Percentiles rank a stretch among this genome's conserved stretches.
phyloP scores from a whole-genome alignment of 1,140 invertebrate species.

The Hycleus cichorii region DNA sequence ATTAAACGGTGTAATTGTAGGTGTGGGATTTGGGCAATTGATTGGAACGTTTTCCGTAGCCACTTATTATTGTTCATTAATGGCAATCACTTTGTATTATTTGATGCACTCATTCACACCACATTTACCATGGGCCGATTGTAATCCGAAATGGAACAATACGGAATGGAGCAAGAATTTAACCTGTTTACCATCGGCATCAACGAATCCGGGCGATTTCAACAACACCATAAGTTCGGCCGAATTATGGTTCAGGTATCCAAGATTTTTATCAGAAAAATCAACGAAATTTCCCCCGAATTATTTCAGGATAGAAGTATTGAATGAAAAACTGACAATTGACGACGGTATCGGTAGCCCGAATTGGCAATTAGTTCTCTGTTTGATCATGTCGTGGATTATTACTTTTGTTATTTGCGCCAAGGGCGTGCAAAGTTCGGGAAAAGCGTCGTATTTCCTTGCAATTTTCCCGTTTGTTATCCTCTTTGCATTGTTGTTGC shows the following conservation, averaged over 20 bases:
- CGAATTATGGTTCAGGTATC: constrained; percentile 47
- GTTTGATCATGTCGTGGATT: constrained; percentile 69
- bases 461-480: constrained; percentile 81
- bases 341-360: constrained; percentile 65
- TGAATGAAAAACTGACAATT: constrained; percentile 60
- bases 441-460: constrained; percentile 75
- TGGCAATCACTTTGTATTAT: constrained; percentile 72
- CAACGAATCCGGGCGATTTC: constrained; percentile 12
- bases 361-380: constrained; percentile 68
- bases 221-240: constrained; percentile 45
- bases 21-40: constrained; percentile 72
- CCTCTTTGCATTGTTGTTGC: constrained; percentile 63
- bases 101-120: constrained; percentile 56
- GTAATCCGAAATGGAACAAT: constrained; percentile 52
- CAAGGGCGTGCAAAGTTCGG: constrained; percentile 70
- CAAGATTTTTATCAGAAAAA: too few relatives aligned
- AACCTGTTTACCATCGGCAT: constrained; percentile 29
- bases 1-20: constrained; percentile 39
- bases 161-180: constrained; percentile 16
- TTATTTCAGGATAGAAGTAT: constrained; percentile 42
- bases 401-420: constrained; percentile 68
- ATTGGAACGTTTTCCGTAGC: constrained; percentile 62
- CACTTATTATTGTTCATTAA: constrained; percentile 75
- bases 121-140: constrained; percentile 60
- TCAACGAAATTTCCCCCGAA: too few relatives aligned